Base-by-base conservation (phyloP, 2,113 vertebrate species). In the Microcebus jonahi region DNA sequence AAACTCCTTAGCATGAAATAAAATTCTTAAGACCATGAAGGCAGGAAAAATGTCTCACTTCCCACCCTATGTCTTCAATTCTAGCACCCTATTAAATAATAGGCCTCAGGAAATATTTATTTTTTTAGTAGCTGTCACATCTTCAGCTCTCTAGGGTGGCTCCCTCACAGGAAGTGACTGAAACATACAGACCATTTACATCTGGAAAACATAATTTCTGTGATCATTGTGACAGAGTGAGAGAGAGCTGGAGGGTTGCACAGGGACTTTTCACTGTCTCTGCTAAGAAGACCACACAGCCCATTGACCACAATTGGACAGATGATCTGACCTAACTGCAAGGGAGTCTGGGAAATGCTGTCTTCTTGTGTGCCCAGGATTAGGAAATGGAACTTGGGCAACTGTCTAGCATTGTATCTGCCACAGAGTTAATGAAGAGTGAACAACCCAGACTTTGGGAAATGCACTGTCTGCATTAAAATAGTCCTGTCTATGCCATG, bases 1-100 rank as follows among this genome's bases (percentile, higher is more conserved):
- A 82, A 94, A 88, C 53, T 93, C 15, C 50, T 85, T 57, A 89
- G 67, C 11, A 55, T 90, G 15, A 95, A 94, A 92, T 88, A 90
- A 68, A 88, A 84, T 70, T 76, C 34, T 36, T 67, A 75, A 89
- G 90, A 63, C 39, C 61, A 50, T 34, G 68, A 81, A n/a, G 25
- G 6, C 42, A 94, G 68, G 10, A 85, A 82, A 71, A 12, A 55
- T 57, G 31, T 77, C 79, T 70, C 5, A 45, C 50, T 77, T 89
- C 63, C 84, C 17, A 76, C 3, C 17, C 2, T 15, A 53, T 63
- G 61, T 95, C 73, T 94, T 93, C 45, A 75, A 79, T 95, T n/a
- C 13, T 55, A 91, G 39, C 34, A 67, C 50, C 45, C 17, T 90
- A 27, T 81, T 87, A 93, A 89, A 75, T 75, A 86, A 63, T 55